Conservation (phyloP, 2,888 invertebrate genomes). For the Automeris io region DNA sequence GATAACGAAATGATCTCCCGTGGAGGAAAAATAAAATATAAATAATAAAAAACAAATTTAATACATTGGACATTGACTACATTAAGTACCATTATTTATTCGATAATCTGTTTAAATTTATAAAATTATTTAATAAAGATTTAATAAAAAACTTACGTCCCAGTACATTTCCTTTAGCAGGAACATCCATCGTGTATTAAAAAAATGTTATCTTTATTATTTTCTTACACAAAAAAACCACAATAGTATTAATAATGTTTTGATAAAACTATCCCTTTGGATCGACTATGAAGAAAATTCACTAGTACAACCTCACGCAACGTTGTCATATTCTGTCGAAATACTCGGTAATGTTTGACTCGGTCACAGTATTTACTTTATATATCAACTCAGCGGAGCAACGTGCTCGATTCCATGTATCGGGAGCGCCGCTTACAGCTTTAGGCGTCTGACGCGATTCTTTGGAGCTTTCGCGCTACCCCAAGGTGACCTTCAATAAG, state of each 20-base stretch:
- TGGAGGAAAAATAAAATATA: no score
- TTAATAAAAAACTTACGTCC: conserved; percentile 67
- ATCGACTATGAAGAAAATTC: conserved; percentile 7
- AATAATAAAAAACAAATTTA: not conserved
- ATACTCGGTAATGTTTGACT: conserved; percentile 21
- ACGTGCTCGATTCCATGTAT: conserved; percentile 36
- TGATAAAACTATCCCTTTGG: conserved; percentile 7
- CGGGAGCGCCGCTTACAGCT: conserved; percentile 17
- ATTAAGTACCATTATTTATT: no score
- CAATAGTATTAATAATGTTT: not conserved
- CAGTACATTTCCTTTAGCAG: conserved; percentile 75
- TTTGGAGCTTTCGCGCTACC: conserved; percentile 51
- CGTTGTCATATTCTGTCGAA: conserved; percentile 16
- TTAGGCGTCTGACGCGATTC: conserved; percentile 16
- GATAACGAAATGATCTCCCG: no score
- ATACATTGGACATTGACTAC: no score
- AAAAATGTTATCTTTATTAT: not conserved
- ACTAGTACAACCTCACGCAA: conserved; percentile 13
- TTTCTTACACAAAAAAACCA: conserved; percentile 5
- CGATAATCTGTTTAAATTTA: no score
- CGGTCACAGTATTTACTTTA: conserved; percentile 15
- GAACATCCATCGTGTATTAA: conserved; percentile 59
- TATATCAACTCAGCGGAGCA: conserved; percentile 9
- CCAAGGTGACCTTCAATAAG: conserved; percentile 66
- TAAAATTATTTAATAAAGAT: conserved; percentile 3